Evolutionary conservation across 2,888 invertebrate genomes (phyloP).

Genomic region (Halictus ligatus): DNA sequence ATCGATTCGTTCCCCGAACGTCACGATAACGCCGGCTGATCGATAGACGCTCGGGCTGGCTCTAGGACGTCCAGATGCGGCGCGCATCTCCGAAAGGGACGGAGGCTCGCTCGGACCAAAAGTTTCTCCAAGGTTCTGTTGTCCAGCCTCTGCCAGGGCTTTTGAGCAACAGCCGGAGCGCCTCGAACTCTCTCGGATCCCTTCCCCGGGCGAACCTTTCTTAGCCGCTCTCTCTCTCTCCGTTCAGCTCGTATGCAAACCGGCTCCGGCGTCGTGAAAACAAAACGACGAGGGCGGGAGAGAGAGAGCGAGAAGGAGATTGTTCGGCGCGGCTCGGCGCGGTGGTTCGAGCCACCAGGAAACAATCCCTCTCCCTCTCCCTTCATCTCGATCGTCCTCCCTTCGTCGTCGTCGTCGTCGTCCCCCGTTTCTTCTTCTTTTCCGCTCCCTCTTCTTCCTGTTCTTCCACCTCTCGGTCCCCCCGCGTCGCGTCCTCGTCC

Average conservation of each 20-base stretch:
- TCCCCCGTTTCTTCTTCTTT: constrained; percentile 50
- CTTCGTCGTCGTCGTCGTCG: constrained; percentile 32
- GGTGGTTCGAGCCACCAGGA: constrained; percentile 70
- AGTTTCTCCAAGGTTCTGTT: neutral
- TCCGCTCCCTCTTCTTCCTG: constrained; percentile 52
- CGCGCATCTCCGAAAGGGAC: neutral
- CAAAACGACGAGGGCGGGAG: constrained; percentile 67
- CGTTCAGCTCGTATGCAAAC: constrained; percentile 75
- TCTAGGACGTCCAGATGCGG: neutral
- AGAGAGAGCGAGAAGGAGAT: constrained; percentile 12
- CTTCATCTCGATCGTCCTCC: constrained; percentile 54
- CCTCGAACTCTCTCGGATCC: constrained; percentile 46
- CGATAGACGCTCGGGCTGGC: neutral
- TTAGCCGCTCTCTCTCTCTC: constrained; percentile 31
- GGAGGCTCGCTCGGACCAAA: neutral
- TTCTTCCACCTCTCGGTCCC: constrained; percentile 46
- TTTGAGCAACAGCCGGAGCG: constrained; percentile 53
- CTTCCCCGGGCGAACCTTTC: constrained; percentile 3
- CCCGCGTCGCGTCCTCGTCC: constrained; percentile 44
- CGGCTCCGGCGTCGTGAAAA: constrained; percentile 75
- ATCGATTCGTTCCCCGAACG: neutral
- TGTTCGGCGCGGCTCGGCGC: constrained; percentile 31
- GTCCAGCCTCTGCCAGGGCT: neutral
- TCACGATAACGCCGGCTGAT: neutral
- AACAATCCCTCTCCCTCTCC: constrained; percentile 72